Evolutionary conservation across 2,888 invertebrate genomes (phyloP), one percentile per base, ranked within the genome.

Genomic region (Pristionchus japonicus): DNA sequence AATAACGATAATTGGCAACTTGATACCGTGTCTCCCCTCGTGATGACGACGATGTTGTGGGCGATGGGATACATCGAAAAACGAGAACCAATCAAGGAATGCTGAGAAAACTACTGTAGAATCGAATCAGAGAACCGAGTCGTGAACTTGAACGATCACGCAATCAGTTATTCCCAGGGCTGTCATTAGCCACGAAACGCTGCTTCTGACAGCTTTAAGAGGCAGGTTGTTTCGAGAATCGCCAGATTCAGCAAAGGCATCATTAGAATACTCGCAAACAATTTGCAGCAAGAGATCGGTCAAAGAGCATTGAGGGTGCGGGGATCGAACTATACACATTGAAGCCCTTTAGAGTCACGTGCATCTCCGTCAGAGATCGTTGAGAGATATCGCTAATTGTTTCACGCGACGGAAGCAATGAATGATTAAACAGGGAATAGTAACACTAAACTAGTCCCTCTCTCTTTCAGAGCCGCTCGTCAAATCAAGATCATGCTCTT

Each of bases 401-500:
- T n/a, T 20, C 57, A 57, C 52, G 52, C 52, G 15, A 3, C 23
- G 20, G 17, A n/a, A 57, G 20, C 6, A 17, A 52, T 15, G 20
- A 57, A 57, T n/a, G 23, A 23, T n/a, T 20, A 52, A 57, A 57
- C 9, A 57, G n/a, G n/a, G 7, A 57, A 57, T 23, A 23, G 57
- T 23, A 57, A 57, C 57, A 20, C 23, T 6, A 7, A 20, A n/a
- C 89, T 88, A 23, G n/a, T n/a, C 20, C 20, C 23, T 23, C n/a
- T 57, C n/a, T n/a, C 57, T 57, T 67, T 6, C 88, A 93, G 93
- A 89, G 91, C 93, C 1, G 74, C 90, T 77, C 87, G 86, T 13
- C 93, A 93, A 88, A 92, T 93, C 3, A 64, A 91, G 37, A 88
- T 91, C 15, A 89, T 93, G 40, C 88, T 93, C 37, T 83, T 86